Evolutionary conservation across 2,888 invertebrate species (phyloP).

Genomic region (Antheraea yamamai): DNA sequence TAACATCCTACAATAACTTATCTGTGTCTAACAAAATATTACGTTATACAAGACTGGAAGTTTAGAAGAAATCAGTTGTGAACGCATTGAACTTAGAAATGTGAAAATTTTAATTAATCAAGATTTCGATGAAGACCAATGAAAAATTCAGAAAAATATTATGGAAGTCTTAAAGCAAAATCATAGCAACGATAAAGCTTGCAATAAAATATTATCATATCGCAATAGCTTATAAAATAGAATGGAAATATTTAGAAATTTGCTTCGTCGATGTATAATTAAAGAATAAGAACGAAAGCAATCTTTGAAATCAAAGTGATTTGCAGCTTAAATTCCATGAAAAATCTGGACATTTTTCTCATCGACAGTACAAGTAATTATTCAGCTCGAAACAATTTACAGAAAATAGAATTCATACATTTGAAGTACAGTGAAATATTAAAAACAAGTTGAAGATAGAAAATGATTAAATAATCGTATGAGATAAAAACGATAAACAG

Average conservation of each 20-base stretch:
- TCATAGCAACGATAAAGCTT: neutral
- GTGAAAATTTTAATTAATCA: neutral
- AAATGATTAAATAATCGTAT: neutral
- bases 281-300: neutral
- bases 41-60: conserved; percentile 22
- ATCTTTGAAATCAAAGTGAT: neutral
- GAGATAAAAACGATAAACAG: neutral
- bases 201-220: neutral
- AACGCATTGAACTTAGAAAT: neutral
- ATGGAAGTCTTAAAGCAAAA: neutral
- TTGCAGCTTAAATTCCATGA: neutral
- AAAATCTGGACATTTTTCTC: neutral
- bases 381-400: neutral
- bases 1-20: conserved; percentile 43
- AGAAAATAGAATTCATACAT: neutral
- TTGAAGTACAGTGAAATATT: neutral
- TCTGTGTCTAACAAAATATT: conserved; percentile 31
- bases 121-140: neutral
- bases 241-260: neutral
- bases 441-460: neutral
- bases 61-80: conserved; percentile 10
- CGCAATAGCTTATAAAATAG: neutral
- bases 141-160: neutral
- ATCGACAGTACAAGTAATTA: neutral
- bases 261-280: neutral